A percentile compares a stretch with the other conserved stretches of the same genome.
These are phyloP conservation scores for Platalea minor DNA, from an alignment of 2,797 vertebrate genomes.

Conservation along the genomic window DNA sequence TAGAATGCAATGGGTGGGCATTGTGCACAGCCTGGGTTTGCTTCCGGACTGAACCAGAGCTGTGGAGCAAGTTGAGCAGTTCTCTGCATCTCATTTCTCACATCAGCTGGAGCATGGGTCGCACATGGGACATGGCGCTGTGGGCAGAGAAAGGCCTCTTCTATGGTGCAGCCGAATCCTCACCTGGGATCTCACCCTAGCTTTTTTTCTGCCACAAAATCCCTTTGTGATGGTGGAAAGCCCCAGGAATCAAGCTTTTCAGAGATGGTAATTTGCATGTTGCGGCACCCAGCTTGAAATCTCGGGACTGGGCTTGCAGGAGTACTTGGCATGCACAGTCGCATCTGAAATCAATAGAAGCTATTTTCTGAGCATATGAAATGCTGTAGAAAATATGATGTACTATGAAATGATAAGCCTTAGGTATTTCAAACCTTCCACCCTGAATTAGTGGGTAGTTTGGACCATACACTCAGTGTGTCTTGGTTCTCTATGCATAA, in stretches of 20 bases:
- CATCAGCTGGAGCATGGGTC: neutral
- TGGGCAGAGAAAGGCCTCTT: neutral
- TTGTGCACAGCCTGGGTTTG: neutral
- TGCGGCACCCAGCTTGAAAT: neutral
- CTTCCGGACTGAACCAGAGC: neutral
- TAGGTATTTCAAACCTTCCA: constrained; percentile 13
- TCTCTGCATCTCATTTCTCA: neutral
- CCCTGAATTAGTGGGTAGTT: constrained; percentile 12
- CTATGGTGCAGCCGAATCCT: accelerated
- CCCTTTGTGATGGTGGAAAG: neutral
- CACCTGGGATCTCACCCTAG: neutral
- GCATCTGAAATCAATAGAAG: constrained; percentile 35
- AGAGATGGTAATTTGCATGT: neutral
- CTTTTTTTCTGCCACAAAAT: neutral
- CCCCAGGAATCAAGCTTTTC: neutral
- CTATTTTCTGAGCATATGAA: constrained; percentile 9
- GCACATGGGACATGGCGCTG: accelerated
- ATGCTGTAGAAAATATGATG: constrained; percentile 25
- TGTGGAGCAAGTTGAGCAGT: neutral
- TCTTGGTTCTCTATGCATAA: neutral
- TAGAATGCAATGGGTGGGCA: neutral
- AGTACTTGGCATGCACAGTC: neutral
- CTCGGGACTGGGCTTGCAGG: neutral
- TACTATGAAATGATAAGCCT: neutral
- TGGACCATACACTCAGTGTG: neutral